phyloP scores from a whole-genome alignment of 2,797 vertebrate genomes.

The Dendrocincla tyrannina region DNA sequence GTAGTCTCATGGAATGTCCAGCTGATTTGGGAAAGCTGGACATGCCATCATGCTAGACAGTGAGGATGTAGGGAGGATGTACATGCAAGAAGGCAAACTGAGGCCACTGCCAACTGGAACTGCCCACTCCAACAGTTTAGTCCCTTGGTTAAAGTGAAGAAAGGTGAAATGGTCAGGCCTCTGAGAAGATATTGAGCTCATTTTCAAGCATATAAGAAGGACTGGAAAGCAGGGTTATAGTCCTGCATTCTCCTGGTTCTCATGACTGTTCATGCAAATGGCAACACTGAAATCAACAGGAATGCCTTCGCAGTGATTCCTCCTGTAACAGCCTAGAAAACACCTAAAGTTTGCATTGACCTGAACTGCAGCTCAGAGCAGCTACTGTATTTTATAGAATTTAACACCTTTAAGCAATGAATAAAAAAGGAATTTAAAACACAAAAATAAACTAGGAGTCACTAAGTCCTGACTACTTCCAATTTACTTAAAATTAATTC shows the following conservation, averaged over 20 bases:
- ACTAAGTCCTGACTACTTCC: neutral
- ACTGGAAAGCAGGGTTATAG: neutral
- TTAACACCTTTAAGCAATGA: neutral
- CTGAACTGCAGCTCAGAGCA: neutral
- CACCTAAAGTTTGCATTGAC: neutral
- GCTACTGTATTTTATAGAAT: neutral
- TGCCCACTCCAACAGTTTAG: neutral
- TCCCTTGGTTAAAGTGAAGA: neutral
- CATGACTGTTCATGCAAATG: neutral
- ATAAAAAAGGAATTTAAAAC: neutral
- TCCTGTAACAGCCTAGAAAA: neutral
- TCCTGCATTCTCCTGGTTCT: neutral
- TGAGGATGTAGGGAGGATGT: accelerated
- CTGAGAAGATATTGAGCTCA: neutral
- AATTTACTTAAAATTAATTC: neutral
- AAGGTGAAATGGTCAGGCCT: neutral
- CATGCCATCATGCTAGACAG: neutral
- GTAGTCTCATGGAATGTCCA: neutral
- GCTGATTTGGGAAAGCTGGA: neutral
- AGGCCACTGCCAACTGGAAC: neutral
- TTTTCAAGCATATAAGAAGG: neutral
- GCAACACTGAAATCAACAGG: neutral
- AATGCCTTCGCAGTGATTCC: neutral
- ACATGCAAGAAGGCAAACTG: neutral
- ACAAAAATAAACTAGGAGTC: neutral